Percentiles rank a stretch among this genome's conserved stretches.
Conservation (phyloP, 2,113 vertebrate genomes). For the Candoia aspera region DNA sequence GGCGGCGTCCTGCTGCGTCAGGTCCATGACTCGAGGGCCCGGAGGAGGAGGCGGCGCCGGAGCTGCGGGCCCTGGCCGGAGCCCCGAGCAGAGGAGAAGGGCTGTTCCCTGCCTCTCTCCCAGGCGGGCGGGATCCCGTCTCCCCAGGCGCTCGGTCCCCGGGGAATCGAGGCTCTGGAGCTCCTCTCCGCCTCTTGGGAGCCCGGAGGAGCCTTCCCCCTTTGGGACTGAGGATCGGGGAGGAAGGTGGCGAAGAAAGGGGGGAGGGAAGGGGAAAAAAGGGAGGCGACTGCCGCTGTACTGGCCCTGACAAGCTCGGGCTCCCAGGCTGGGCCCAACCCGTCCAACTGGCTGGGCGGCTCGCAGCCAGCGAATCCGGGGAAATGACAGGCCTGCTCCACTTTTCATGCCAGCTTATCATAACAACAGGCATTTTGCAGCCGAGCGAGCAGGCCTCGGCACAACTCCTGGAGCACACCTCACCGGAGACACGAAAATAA, state of each 20-base stretch:
- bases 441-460: constrained; percentile 58
- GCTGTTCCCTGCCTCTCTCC: background rate
- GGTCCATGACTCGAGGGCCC: constrained; percentile 45
- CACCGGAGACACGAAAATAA: background rate
- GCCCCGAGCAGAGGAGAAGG: background rate
- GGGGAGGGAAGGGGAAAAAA: background rate
- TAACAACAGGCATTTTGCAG: constrained; percentile 66
- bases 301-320: constrained; percentile 66
- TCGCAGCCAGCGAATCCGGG: constrained; percentile 71
- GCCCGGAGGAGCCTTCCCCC: constrained; percentile 27
- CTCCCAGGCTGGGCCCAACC: constrained; percentile 77
- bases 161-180: background rate
- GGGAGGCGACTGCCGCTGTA: constrained; percentile 48
- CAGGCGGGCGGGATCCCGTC: background rate
- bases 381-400: constrained; percentile 70
- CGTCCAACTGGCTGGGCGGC: constrained; percentile 87
- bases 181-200: background rate
- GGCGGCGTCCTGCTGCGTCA: constrained; percentile 41
- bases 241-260: constrained; percentile 11
- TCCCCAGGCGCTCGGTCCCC: background rate
- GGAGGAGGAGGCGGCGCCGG: background rate
- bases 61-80: constrained; percentile 12
- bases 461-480: constrained; percentile 47
- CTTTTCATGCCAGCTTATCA: constrained; percentile 70
- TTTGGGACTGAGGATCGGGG: constrained; percentile 21